Percentiles rank a stretch among this genome's conserved stretches.
These are phyloP conservation scores for Lycopodina hypogea DNA, from an alignment of 37 sponge, comb jelly and placozoan genomes.

Conservation along the genomic window DNA sequence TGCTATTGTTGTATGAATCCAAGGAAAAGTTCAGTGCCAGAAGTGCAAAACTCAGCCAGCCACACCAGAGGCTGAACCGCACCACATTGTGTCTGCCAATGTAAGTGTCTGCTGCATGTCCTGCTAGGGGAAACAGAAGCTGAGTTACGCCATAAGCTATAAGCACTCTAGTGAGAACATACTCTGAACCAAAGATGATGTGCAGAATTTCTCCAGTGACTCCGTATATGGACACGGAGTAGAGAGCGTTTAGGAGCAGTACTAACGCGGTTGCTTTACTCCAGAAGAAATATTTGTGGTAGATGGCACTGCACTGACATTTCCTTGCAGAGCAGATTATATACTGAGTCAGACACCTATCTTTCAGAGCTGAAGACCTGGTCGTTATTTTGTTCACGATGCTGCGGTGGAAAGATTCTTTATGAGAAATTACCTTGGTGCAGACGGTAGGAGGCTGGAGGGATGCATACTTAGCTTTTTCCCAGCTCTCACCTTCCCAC, in stretches of 20 bases:
- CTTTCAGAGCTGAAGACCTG: background rate
- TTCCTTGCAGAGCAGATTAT: background rate
- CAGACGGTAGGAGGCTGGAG: background rate
- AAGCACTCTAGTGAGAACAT: background rate
- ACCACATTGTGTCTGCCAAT: slow-evolving; percentile 37
- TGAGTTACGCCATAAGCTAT: slow-evolving; percentile 24
- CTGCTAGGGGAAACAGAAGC: slow-evolving; percentile 41
- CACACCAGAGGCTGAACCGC: slow-evolving; percentile 39
- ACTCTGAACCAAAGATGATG: slow-evolving; percentile 26
- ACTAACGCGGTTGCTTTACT: slow-evolving; percentile 22
- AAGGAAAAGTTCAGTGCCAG: slow-evolving; percentile 23
- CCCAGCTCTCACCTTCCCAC: slow-evolving; percentile 15
- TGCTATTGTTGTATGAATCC: background rate
- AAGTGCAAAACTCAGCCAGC: slow-evolving; percentile 22
- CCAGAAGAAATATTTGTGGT: slow-evolving; percentile 30
- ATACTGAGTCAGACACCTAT: background rate
- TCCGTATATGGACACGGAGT: slow-evolving; percentile 40
- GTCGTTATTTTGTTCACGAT: background rate
- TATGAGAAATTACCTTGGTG: background rate
- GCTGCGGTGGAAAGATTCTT: background rate
- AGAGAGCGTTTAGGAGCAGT: slow-evolving; percentile 36
- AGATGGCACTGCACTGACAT: slow-evolving; percentile 1
- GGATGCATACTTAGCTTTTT: background rate
- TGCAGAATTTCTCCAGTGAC: slow-evolving; percentile 31
- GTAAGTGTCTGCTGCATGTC: slow-evolving; percentile 37